Evolutionary conservation across 2,888 invertebrate genomes (phyloP), one percentile per base, ranked within the genome.

Genomic region (Scaptomyza reducta): DNA sequence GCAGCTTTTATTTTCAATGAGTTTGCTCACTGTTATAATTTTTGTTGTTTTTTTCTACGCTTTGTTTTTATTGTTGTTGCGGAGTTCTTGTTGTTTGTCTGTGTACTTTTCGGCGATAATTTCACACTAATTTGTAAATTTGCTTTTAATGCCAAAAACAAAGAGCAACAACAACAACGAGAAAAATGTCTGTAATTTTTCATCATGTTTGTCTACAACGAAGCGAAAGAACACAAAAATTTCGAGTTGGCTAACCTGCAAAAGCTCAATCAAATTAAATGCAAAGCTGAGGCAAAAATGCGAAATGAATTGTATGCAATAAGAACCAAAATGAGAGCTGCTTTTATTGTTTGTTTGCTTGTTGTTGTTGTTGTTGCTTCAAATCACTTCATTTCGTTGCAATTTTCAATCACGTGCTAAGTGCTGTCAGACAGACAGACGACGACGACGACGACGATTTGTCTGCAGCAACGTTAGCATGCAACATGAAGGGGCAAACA

Each of bases 401-500:
- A 77, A 77, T 88, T 86, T 88, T 82, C 88, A 87, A 87, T 87
- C 87, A 87, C 89, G 87, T 87, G 87, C 87, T 88, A 88, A 88
- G 84, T 88, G 80, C 83, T 73, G 82, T 50, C 81, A 81, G 78
- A 74, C 78, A 64, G 59, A 70, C 16, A 14, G 38, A 40, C 38
- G 40, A 40, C 16, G 40, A 16, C 50, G 78, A 71, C 87, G 81
- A 87, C 50, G 81, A 71, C 87, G 78, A 84, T 81, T 81, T 83
- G 85, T 83, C 82, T 87, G 81, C 22, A 22, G 22, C 78, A 67
- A 67, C 66, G 68, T 70, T 76, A 38, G 74, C 87, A 77, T 78
- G 80, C 79, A 79, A 67, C 72, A 70, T 49, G 44, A 67, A 63
- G 59, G 46, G 63, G 55, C 56, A 49, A 3, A 22, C 31, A 25